phyloP scores from a whole-genome alignment of 2,797 vertebrate genomes.

The Clamator glandarius region DNA sequence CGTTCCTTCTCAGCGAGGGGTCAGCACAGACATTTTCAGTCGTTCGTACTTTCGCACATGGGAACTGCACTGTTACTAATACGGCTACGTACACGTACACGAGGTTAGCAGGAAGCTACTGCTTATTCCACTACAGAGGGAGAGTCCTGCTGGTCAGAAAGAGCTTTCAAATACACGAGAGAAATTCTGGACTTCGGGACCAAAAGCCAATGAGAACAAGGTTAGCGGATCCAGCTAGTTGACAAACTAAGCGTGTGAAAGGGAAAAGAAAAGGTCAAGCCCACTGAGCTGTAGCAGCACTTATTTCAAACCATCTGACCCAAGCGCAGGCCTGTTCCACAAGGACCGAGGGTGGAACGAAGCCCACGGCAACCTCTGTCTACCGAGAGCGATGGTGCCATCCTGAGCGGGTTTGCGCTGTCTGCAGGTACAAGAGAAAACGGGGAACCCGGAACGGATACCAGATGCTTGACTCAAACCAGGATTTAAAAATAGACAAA shows the following conservation, averaged over 20 bases:
- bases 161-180: slow-evolving; percentile 64
- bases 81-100: slow-evolving; percentile 76
- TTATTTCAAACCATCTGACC: slow-evolving; percentile 64
- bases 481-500: slow-evolving; percentile 61
- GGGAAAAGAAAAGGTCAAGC: slow-evolving; percentile 59
- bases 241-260: slow-evolving; percentile 59
- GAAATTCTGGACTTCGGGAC: slow-evolving; percentile 55
- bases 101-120: slow-evolving; percentile 72
- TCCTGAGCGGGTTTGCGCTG: slow-evolving; percentile 59
- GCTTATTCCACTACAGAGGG: slow-evolving; percentile 63
- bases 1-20: slow-evolving; percentile 26
- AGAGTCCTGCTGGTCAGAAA: slow-evolving; percentile 73
- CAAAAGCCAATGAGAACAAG: slow-evolving; percentile 68
- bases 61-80: slow-evolving; percentile 68
- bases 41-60: slow-evolving; percentile 60
- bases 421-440: slow-evolving; percentile 64
- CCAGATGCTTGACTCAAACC: slow-evolving; percentile 72
- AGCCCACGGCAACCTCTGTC: slow-evolving; percentile 65
- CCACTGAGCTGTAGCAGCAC: slow-evolving; percentile 59
- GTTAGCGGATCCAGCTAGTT: slow-evolving; percentile 46
- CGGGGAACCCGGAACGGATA: slow-evolving; percentile 69
- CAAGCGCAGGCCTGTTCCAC: slow-evolving; percentile 71
- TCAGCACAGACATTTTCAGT: slow-evolving; percentile 43
- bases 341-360: slow-evolving; percentile 55
- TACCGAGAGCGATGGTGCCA: slow-evolving; percentile 47